Evolutionary conservation across 2,797 vertebrate genomes (phyloP), one percentile per base, ranked within the genome.

Genomic region (Cuculus canorus): DNA sequence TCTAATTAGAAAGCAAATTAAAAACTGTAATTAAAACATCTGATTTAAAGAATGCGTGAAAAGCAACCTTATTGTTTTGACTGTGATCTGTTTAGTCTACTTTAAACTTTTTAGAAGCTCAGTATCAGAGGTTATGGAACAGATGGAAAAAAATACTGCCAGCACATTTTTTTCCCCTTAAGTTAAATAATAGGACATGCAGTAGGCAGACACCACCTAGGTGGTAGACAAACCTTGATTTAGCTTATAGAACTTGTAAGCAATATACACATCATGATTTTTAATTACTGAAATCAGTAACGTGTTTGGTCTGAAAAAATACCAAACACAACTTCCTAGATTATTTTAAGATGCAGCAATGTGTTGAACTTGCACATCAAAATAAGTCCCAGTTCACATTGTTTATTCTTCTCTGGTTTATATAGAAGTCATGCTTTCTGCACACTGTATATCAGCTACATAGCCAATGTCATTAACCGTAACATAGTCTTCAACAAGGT

Each of bases 1-100:
- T 96, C 89, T 93, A 96, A 96, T 95, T 90, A 96, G 72, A 91
- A 92, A 88, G 78, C 45, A 92, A 94, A 83, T 53, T 50, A 64
- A 72, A 95, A 41, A 37, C 60, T 78, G 28, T 60, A 96, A 93
- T 95, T 95, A 86, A 93, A 96, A 86, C 47, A 87, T 93, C 39
- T 79, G 63, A 95, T 92, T 94, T 87, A 87, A 93, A 92, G 94
- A 95, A 93, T 43, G 47, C 35, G 82, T 77, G 80, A 93, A 90
- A 94, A 94, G 30, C 65, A 92, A 60, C 57, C 65, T 88, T 77
- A 60, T 30, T 90, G 54, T 93, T 96, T 95, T 90, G 72, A 71
- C 86, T 93, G n/a, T 81, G 82, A 75, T 80, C 91, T 96, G 84
- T 95, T 96, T 93, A 95, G 91, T 94, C 94, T 95, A 80, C 80